Conservation (phyloP, 2,888 invertebrate species). For the Cheilosia vernalis region DNA sequence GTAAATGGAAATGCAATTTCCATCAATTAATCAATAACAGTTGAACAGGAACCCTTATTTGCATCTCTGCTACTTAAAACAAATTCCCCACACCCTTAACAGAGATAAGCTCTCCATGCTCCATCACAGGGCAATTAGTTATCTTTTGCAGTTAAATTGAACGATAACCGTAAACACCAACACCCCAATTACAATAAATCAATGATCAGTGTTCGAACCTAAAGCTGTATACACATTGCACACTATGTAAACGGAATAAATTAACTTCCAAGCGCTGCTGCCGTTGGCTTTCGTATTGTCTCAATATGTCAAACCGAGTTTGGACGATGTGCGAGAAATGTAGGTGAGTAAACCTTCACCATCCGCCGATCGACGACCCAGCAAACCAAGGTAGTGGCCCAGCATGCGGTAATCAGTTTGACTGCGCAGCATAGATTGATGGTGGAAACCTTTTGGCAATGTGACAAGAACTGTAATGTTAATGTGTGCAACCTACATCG, state of each 20-base stretch:
- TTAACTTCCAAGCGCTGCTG: constrained; percentile 16
- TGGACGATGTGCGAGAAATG: constrained; percentile 41
- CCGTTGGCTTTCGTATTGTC: constrained; percentile 34
- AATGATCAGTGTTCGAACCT: constrained; percentile 17
- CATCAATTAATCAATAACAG: constrained; percentile 52
- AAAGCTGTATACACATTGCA: not conserved
- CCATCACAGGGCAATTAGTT: constrained; percentile 43
- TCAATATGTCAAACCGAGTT: constrained; percentile 60
- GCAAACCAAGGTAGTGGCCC: constrained; percentile 37
- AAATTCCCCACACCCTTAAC: constrained; percentile 30
- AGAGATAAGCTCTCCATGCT: constrained; percentile 36
- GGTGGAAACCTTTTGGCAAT: constrained; percentile 57
- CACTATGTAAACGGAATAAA: constrained; percentile 43
- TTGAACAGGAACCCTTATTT: constrained; percentile 43
- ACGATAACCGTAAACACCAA: constrained; percentile 59
- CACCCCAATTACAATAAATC: constrained; percentile 50
- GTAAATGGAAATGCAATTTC: constrained; percentile 48
- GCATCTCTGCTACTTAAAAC: constrained; percentile 28
- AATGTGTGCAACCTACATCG: constrained; percentile 42
- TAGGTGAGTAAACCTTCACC: constrained; percentile 64
- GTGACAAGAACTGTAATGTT: constrained; percentile 56
- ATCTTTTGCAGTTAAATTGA: constrained; percentile 41
- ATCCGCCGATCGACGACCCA: constrained; percentile 52
- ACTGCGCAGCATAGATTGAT: constrained; percentile 38
- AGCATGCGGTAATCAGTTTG: constrained; percentile 26